Evolutionary conservation across 2,888 invertebrate species (phyloP).

Genomic region (Thalpophila matura): DNA sequence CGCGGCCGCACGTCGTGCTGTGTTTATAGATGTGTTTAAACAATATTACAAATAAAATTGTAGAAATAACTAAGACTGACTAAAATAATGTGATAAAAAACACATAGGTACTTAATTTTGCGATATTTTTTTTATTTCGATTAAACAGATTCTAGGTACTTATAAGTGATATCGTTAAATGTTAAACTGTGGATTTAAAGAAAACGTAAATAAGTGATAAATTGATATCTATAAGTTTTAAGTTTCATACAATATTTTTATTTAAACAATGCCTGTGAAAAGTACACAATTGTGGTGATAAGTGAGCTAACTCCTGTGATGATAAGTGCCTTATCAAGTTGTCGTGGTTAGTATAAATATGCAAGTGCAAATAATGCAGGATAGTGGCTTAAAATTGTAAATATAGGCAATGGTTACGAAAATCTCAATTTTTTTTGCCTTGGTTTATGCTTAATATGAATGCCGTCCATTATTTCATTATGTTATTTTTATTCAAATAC

Average conservation of each 20-base stretch:
- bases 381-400: no score
- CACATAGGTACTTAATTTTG: not conserved
- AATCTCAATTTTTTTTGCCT: not conserved
- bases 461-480: no score
- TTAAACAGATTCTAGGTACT: not conserved
- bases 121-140: not conserved
- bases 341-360: constrained; percentile 38
- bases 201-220: constrained; percentile 9
- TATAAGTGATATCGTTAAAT: constrained; percentile 5
- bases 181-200: constrained; percentile 10
- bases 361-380: constrained; percentile 45
- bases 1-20: constrained; percentile 77
- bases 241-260: not conserved
- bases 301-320: constrained; percentile 22
- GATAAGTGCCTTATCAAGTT: constrained; percentile 43
- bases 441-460: no score
- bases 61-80: constrained; percentile 33
- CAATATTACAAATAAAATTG: constrained; percentile 38
- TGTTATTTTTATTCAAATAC: no score
- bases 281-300: constrained; percentile 33
- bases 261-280: constrained; percentile 4
- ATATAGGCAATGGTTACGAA: constrained; percentile 4
- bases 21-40: no score
- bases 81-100: constrained; percentile 20
- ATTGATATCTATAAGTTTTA: not conserved